A percentile compares a stretch with the other conserved stretches of the same genome.
Conservation (phyloP, 2,888 invertebrate genomes). For the Tenthredo notha region DNA sequence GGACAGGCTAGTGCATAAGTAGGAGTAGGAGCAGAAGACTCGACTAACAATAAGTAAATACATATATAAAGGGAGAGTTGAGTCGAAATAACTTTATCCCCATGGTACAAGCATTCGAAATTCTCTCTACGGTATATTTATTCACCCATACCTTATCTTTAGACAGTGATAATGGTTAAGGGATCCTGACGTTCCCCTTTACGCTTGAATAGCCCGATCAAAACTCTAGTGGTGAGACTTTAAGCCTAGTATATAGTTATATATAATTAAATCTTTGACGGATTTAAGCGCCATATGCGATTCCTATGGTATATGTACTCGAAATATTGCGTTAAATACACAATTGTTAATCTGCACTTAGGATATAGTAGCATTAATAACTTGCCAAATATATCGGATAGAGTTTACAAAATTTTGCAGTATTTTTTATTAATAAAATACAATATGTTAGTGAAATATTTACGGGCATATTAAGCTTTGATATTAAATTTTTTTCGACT, state of each 20-base stretch:
- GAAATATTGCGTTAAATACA: not conserved
- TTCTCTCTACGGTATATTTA: slow-evolving; percentile 8
- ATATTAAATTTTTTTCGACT: too few relatives aligned
- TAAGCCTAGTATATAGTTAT: not conserved
- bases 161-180: slow-evolving; percentile 14
- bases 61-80: not conserved
- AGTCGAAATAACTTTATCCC: not conserved
- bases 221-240: not conserved
- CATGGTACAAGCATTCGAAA: not conserved
- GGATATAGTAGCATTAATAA: too few relatives aligned
- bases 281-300: not conserved
- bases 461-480: too few relatives aligned
- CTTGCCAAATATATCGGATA: too few relatives aligned
- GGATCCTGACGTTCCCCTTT: not conserved
- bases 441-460: too few relatives aligned
- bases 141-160: slow-evolving; percentile 18
- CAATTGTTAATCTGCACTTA: not conserved
- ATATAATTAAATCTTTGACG: not conserved
- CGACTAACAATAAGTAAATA: too few relatives aligned
- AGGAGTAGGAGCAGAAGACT: too few relatives aligned
- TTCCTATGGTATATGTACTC: not conserved
- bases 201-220: slow-evolving; percentile 12
- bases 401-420: too few relatives aligned
- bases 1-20: too few relatives aligned
- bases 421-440: too few relatives aligned